Evolutionary conservation across 2,888 invertebrate genomes (phyloP).

Genomic region (Ferdinandea cuprea): DNA sequence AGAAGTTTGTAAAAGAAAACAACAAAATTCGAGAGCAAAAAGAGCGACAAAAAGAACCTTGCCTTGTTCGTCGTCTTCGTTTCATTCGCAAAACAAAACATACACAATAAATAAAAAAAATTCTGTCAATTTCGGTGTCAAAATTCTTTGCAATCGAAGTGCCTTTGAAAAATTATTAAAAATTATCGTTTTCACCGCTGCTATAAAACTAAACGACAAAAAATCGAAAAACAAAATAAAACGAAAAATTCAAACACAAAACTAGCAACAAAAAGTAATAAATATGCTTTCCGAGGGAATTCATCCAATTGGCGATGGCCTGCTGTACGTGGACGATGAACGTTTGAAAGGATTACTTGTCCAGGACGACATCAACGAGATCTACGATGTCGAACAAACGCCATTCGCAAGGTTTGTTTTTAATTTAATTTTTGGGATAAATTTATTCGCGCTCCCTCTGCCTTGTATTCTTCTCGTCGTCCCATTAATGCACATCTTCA

Average conservation of each 20-base stretch:
- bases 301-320: constrained; percentile 86
- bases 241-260: not conserved
- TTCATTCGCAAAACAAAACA: not conserved
- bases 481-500: not conserved
- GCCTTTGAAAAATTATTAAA: constrained; percentile 51
- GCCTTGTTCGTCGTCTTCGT: constrained; percentile 45
- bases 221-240: constrained; percentile 22
- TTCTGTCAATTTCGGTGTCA: constrained; percentile 27
- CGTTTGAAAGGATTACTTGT: constrained; percentile 88
- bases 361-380: constrained; percentile 89
- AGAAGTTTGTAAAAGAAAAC: constrained; percentile 38
- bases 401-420: constrained; percentile 91
- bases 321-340: constrained; percentile 88
- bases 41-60: constrained; percentile 48
- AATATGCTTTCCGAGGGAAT: constrained; percentile 82
- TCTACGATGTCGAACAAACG: constrained; percentile 92
- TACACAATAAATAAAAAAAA: not conserved
- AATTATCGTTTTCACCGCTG: constrained; percentile 5
- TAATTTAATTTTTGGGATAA: not conserved
- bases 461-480: constrained; percentile 1
- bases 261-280: constrained; percentile 13
- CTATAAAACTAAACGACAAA: constrained; percentile 23
- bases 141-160: constrained; percentile 46
- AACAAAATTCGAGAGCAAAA: constrained; percentile 23
- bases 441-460: not conserved